phyloP scores from a whole-genome alignment of 2,888 invertebrate genomes.

The Drosophila picticornis region DNA sequence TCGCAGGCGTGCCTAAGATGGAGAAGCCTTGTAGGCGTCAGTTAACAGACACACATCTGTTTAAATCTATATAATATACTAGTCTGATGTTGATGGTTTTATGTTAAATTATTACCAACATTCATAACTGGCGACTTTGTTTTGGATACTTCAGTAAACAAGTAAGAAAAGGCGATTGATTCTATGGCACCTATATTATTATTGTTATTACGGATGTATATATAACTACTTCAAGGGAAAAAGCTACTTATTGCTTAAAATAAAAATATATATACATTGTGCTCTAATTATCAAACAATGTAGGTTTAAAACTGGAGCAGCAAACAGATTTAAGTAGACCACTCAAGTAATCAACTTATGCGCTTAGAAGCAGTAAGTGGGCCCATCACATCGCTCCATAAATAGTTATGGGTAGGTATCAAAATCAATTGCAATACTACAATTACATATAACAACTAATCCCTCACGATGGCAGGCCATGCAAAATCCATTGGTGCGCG shows the following conservation, averaged over 20 bases:
- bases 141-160: too few species aligned
- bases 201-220: too few species aligned
- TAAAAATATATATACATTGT: neutral
- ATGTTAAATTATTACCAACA: too few species aligned
- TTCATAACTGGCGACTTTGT: too few species aligned
- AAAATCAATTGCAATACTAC: slow-evolving; percentile 27
- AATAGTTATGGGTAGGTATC: neutral
- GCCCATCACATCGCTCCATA: neutral
- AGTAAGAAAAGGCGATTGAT: too few species aligned
- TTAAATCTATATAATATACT: neutral
- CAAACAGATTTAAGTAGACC: neutral
- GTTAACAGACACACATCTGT: neutral
- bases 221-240: neutral
- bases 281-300: neutral
- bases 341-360: neutral
- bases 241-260: neutral
- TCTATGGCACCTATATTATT: too few species aligned
- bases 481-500: slow-evolving; percentile 5
- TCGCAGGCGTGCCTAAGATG: neutral
- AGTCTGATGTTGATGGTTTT: too few species aligned
- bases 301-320: neutral
- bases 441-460: slow-evolving; percentile 39
- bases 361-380: neutral
- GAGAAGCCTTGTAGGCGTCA: neutral
- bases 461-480: neutral